Evolutionary conservation across 2,797 vertebrate species (phyloP), one percentile per base, ranked within the genome.

Genomic region (Melanotaenia nigrans): DNA sequence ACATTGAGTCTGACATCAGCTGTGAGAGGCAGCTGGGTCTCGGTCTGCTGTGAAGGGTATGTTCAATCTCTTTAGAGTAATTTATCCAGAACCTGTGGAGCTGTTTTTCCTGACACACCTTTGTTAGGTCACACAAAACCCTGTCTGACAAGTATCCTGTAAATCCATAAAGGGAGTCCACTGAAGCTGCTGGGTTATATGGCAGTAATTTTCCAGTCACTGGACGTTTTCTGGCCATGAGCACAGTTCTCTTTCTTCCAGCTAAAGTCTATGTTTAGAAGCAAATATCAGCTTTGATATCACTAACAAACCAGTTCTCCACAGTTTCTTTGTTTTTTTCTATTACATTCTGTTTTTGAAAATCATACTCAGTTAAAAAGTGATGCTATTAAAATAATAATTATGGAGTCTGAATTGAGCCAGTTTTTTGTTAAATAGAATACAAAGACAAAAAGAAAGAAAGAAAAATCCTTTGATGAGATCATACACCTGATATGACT

Each of bases 1-100:
- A 79, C 38, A 57, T 12, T 56, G 36, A 20, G 35, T 74, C 62
- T 85, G 84, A 81, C 53, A 73, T 68, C 61, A 45, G 77, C 36
- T 28, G n/a, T 53, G 25, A 65, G 62, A 59, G 32, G 77, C 61
- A 68, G 59, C 61, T 54, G 59, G n/a, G 66, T 68, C 65, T 76
- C 61, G 24, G 58, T 73, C 65, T 61, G 56, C 10, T 79, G 73
- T 63, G 53, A 71, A 54, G 73, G 25, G 51, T 55, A 63, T 59
- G 38, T 68, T 66, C 49, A 74, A 64, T 63, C 61, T 70, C 30
- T 24, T 72, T 38, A 49, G 57, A 40, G 62, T 54, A 32, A 73
- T 73, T 84, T 32, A 64, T 65, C 54, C 57, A 20, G 36, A 58
- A 63, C 32, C 30, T 56, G 51, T 65, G 47, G 66, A 62, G 51